Evolutionary conservation across 2,797 vertebrate species (phyloP).

Genomic region (Coccyzus lansbergi): DNA sequence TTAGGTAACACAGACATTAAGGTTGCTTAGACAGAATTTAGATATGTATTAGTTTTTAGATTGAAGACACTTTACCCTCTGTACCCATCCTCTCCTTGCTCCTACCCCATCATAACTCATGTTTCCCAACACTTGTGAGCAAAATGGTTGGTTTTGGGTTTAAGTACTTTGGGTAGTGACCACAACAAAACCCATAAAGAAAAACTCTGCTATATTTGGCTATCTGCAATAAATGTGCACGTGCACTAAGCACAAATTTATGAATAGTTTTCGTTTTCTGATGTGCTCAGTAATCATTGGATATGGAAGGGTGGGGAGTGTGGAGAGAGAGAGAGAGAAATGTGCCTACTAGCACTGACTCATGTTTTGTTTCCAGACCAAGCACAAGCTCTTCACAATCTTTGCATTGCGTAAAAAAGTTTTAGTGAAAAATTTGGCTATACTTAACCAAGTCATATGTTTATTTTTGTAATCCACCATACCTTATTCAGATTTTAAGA

Average conservation of each 20-base stretch:
- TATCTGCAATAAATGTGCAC: neutral
- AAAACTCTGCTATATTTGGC: neutral
- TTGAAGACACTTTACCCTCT: neutral
- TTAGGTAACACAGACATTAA: neutral
- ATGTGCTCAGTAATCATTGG: neutral
- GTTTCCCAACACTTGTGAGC: neutral
- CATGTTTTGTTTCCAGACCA: neutral
- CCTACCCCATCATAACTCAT: rapidly evolving
- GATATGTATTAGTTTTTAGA: neutral
- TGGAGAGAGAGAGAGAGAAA: neutral
- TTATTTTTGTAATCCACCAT: neutral
- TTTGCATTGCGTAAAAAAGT: neutral
- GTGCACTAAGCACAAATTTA: neutral
- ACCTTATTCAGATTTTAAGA: neutral
- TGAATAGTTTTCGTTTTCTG: neutral
- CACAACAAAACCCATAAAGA: neutral
- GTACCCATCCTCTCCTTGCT: neutral
- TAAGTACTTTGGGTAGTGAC: neutral
- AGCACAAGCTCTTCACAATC: neutral
- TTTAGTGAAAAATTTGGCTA: neutral
- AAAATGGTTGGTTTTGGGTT: neutral
- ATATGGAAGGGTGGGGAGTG: neutral
- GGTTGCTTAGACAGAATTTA: neutral
- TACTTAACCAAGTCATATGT: neutral
- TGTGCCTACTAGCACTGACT: neutral